A percentile compares a stretch with the other conserved stretches of the same genome.
These are phyloP conservation scores for Altica lythri DNA, from an alignment of 2,888 invertebrate genomes.

Conservation along the genomic window DNA sequence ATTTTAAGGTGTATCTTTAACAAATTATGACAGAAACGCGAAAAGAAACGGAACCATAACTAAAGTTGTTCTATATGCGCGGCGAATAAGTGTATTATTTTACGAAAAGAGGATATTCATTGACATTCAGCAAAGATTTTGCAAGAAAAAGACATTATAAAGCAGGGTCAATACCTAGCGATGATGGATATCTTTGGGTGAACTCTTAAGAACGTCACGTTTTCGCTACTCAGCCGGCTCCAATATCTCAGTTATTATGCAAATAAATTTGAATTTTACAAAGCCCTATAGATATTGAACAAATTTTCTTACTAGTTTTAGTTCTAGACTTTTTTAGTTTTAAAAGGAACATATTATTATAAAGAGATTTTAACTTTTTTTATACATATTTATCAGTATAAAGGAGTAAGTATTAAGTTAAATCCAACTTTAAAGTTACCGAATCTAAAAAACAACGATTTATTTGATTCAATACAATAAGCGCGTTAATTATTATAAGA, in stretches of 20 bases:
- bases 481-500: too few species aligned
- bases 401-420: too few species aligned
- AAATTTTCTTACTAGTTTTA: too few species aligned
- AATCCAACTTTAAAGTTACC: too few species aligned
- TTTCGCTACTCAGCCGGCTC: conserved; percentile 11
- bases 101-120: conserved; percentile 12
- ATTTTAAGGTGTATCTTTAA: too few species aligned
- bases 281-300: conserved; percentile 9
- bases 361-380: too few species aligned
- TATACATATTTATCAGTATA: too few species aligned
- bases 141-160: conserved; percentile 14
- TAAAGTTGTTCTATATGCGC: not conserved
- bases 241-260: conserved; percentile 23
- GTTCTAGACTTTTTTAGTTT: too few species aligned
- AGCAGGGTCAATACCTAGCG: conserved; percentile 21
- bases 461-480: too few species aligned
- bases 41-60: not conserved
- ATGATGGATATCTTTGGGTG: conserved; percentile 25
- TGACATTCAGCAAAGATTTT: conserved; percentile 13
- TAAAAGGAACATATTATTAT: too few species aligned
- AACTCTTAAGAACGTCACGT: conserved; percentile 25
- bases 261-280: conserved; percentile 29
- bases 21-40: too few species aligned
- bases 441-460: too few species aligned
- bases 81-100: conserved; percentile 5